Base-by-base conservation (phyloP, 2,113 vertebrate species). In the Mellivora capensis region DNA sequence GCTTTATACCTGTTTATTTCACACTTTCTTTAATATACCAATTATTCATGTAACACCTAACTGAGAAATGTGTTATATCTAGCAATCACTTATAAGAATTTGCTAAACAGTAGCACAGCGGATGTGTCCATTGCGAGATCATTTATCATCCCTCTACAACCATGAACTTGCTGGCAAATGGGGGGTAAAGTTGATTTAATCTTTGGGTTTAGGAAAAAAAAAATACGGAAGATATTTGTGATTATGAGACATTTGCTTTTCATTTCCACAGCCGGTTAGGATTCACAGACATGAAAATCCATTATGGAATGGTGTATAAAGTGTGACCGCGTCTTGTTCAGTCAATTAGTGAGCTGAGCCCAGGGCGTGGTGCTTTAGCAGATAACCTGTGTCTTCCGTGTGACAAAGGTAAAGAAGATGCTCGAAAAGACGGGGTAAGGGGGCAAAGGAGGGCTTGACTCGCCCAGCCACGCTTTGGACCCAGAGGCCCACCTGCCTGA, bases 221-320 rank as follows among this genome's bases (percentile, higher is more conserved):
- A 91, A 81, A 21, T 9, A 5, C 94, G 71, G 84, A 96, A 98
- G 97, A 97, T 98, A 98, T 99, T 98, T 98, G 95, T 99, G 99
- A 99, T 99, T 98, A 99, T 98, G 98, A 98, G 98, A 99, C 99
- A 99, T 99, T 99, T 99, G 99, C 99, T 99, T 99, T 99, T 98
- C 99, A 99, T 99, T 99, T 98, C 98, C 98, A 98, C 99, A 99
- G 99, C 99, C 99, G 98, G 99, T 99, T 99, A 99, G 99, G 99
- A 98, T 98, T 99, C 98, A 99, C 99, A 99, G 99, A 99, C 99
- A 99, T 99, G 99, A 98, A 99, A 99, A 99, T 99, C 99, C 99
- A 99, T 99, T 99, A 99, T 11, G 96, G 98, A 98, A 99, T 97
- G 99, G 99, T 98, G 99, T 98, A 98, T 99, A 99, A 99, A 99